Base-by-base conservation (phyloP, 2,113 vertebrate species). In the Pipa parva region DNA sequence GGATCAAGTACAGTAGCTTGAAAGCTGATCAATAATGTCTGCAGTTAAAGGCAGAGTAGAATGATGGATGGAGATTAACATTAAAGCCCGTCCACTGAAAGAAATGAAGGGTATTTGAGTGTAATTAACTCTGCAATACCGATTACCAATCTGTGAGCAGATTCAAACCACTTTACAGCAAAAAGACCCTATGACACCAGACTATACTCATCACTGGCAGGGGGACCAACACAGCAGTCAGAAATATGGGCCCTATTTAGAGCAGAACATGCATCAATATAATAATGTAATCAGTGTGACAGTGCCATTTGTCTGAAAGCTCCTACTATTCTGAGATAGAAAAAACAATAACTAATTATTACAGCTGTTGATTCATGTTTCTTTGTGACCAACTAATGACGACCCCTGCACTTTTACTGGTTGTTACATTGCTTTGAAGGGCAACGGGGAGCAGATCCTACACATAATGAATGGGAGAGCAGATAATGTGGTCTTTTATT, bases 21-120 rank as follows among this genome's bases (percentile, higher is more conserved):
- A 29, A 48, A 20, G 39, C 39, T 37, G 61, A 63, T 63, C 61
- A 26, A 63, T 61, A 61, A 61, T 21, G 39, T 42, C 31, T 64
- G 49, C 62, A 28, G 49, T 64, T 26, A 36, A 42, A 24, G 33
- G 36, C 24, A 42, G 6, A n/a, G 50, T 11, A 26, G 31, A 26
- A 27, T 42, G 50, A 64, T 52, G n/a, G 33, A 64, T 55, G 27
- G 25, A 64, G 49, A 64, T 48, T 46, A 61, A 61, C 25, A n/a
- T 46, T 46, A 31, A 11, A 39, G 29, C 62, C 9, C 22, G 20
- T 26, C 24, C 50, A 54, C 22, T 20, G 25, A 64, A 54, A 42
- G 33, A 20, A 33, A 27, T 18, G 46, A 5, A 49, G 46, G 59
- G 24, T 21, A 27, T 12, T 37, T 48, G 24, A 28, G 24, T 50